Base-by-base conservation (phyloP, 1,140 invertebrate genomes). In the Ceratitis capitata region DNA sequence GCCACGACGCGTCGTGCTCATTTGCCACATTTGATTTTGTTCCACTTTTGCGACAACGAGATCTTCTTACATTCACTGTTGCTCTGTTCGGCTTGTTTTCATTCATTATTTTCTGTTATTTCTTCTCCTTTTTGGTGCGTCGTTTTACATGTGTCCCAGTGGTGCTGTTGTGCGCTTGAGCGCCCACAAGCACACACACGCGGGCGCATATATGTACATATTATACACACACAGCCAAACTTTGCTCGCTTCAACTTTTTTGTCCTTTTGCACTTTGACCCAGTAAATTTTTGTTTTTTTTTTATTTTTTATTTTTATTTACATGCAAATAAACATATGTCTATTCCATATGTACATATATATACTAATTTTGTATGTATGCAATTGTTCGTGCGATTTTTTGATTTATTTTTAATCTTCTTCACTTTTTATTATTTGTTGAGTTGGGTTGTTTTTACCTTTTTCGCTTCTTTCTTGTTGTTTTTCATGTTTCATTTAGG, bases 11-110 rank as follows among this genome's bases (percentile, higher is more conserved):
- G 39, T 78, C 69, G n/a, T 78, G 39, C 69, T 78, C 69, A 78
- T 78, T 78, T 78, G 39, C 69, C 69, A 47, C 39, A 78, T 47
- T 78, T 78, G 69, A 78, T 45, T 78, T 78, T 78, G 69, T 78
- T 26, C 69, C 39, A 78, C 39, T 78, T 78, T 45, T 45, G 69
- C 69, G 69, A 47, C 42, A 78, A 78, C 69, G 69, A 78, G 42
- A 16, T 78, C 26, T 78, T 19, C 39, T 47, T 78, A 10, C 42
- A 78, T 78, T 78, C 32, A 3, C 39, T 47, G 35, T 1, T 23
- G 69, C 39, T 26, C 19, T 78, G 39, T 78, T 47, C 69, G 35
- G 42, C 39, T 78, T 45, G 35, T 23, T 61, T 61, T 61, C 56
- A n/a, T 29, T 61, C 29, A 26, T n/a, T 56, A n/a, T 23, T 23